These are phyloP conservation scores for Hypomecis atomaria DNA, from an alignment of 2,888 invertebrate genomes.

Conservation along the genomic window DNA sequence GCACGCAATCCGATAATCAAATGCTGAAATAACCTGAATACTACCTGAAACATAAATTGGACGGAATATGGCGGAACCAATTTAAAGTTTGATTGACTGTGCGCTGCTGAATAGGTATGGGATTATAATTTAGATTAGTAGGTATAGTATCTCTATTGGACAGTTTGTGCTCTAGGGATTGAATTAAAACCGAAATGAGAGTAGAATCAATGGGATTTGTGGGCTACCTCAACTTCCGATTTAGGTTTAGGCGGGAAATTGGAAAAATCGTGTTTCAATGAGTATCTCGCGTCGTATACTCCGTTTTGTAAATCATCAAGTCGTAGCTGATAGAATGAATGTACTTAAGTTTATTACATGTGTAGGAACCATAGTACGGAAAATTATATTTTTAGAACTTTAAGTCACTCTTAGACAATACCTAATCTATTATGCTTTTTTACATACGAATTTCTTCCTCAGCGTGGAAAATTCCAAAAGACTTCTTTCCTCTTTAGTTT, in stretches of 20 bases:
- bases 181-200: background rate
- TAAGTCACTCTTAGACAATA: background rate
- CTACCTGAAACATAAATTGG: conserved; percentile 51
- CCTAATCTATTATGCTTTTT: no score
- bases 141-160: background rate
- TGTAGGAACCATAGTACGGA: no score
- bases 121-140: conserved; percentile 13
- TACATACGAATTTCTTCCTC: background rate
- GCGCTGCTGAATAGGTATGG: background rate
- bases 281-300: no score
- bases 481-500: conserved; percentile 2
- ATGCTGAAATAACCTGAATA: conserved; percentile 42
- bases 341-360: no score
- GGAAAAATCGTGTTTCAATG: no score
- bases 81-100: conserved; percentile 52
- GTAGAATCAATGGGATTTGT: background rate
- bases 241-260: no score
- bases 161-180: background rate
- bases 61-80: conserved; percentile 49
- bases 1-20: conserved; percentile 24
- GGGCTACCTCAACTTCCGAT: no score
- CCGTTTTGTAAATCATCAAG: no score
- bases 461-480: conserved; percentile 17
- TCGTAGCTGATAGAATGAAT: no score
- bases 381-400: background rate